Conservation (phyloP, 2,888 invertebrate genomes). For the Saturnia japonica region DNA sequence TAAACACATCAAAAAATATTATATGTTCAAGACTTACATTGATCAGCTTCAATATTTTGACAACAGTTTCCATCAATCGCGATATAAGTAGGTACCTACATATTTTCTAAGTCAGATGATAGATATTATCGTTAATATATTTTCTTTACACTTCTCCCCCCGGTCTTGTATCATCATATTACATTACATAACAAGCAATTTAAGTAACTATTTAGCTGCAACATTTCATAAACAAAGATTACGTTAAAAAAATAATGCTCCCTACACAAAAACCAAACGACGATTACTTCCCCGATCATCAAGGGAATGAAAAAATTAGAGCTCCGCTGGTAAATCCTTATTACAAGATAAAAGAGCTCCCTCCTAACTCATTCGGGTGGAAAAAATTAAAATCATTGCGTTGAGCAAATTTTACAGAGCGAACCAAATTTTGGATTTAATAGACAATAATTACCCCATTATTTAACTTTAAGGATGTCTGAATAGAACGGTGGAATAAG, state of each 20-base stretch:
- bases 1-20: background rate
- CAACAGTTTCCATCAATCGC: background rate
- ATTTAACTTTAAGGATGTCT: background rate
- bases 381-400: conserved; percentile 14
- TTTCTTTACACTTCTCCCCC: too few relatives aligned
- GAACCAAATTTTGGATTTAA: background rate
- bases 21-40: background rate
- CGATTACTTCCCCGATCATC: background rate
- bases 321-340: background rate
- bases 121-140: too few relatives aligned
- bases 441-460: background rate
- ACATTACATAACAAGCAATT: background rate
- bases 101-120: too few relatives aligned
- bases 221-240: background rate
- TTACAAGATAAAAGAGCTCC: conserved; percentile 12
- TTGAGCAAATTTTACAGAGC: conserved; percentile 1
- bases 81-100: too few relatives aligned
- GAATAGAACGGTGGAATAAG: background rate
- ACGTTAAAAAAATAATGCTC: background rate
- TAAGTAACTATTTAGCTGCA: background rate
- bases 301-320: conserved; percentile 2
- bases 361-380: conserved; percentile 15
- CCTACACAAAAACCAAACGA: background rate
- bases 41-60: background rate
- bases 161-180: too few relatives aligned